Conservation (phyloP, 2,888 invertebrate genomes). For the Lasioglossum pauxillum region DNA sequence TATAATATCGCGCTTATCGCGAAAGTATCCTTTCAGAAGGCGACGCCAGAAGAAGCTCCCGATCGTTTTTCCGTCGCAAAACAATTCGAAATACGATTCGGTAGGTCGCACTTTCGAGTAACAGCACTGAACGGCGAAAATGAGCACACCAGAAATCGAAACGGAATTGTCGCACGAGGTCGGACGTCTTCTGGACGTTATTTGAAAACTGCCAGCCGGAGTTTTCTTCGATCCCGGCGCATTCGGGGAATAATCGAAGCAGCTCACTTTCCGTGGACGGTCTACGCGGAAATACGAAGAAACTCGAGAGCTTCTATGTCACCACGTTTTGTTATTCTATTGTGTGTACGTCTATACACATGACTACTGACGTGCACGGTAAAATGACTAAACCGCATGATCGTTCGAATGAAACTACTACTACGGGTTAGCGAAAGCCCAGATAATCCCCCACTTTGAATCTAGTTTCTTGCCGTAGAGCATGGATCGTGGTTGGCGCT, state of each 20-base stretch:
- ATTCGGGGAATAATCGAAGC: background rate
- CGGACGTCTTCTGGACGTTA: background rate
- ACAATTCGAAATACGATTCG: background rate
- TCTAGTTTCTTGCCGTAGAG: slow-evolving; percentile 51
- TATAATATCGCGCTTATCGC: background rate
- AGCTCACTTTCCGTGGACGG: background rate
- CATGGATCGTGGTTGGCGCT: slow-evolving; percentile 66
- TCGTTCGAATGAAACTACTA: slow-evolving; percentile 64
- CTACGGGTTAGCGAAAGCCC: slow-evolving; percentile 58
- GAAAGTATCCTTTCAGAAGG: background rate
- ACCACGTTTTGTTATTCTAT: slow-evolving; percentile 19
- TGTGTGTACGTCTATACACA: slow-evolving; percentile 8
- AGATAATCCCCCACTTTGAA: slow-evolving; percentile 55
- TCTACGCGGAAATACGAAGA: background rate
- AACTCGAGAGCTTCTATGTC: background rate
- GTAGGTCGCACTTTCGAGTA: background rate
- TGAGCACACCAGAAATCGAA: background rate
- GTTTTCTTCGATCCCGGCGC: background rate
- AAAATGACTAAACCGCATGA: slow-evolving; percentile 55
- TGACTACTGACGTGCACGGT: slow-evolving; percentile 6
- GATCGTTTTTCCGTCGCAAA: background rate
- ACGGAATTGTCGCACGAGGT: background rate
- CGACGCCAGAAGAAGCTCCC: background rate
- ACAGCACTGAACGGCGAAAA: background rate
- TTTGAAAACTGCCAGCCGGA: background rate